Percentiles rank a stretch among this genome's conserved stretches.
These are phyloP conservation scores for Lasioglossum leucozonium DNA, from an alignment of 2,888 invertebrate species.

Conservation along the genomic window DNA sequence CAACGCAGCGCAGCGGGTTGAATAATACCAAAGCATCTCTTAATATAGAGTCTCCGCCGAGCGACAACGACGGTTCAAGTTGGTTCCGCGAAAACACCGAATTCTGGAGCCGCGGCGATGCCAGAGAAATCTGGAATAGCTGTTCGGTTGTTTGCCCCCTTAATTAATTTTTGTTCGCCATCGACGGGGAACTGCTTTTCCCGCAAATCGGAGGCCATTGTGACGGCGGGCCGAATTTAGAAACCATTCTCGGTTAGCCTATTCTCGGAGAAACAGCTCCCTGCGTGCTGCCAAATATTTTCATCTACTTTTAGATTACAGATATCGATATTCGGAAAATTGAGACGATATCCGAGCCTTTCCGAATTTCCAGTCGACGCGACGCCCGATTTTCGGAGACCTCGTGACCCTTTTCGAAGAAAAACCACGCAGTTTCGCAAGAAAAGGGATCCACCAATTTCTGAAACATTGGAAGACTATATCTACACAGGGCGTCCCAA, in stretches of 20 bases:
- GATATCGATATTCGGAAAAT: neutral
- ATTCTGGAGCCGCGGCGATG: conserved; percentile 19
- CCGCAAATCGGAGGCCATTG: neutral
- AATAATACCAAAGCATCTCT: conserved; percentile 34
- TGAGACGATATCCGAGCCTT: neutral
- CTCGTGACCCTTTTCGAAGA: no score
- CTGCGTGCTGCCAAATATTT: neutral
- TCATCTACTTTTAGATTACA: neutral
- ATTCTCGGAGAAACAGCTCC: neutral
- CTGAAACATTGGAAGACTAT: no score
- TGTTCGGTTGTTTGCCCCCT: conserved; percentile 22
- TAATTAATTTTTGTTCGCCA: conserved; percentile 22
- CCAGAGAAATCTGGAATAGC: conserved; percentile 35
- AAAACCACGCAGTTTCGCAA: no score
- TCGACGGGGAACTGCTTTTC: neutral
- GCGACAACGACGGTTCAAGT: neutral
- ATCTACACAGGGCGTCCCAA: no score
- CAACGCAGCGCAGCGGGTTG: conserved; percentile 13
- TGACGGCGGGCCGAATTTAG: neutral
- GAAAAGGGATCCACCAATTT: no score
- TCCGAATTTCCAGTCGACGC: neutral
- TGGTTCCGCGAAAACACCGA: conserved; percentile 16
- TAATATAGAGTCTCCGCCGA: conserved; percentile 4
- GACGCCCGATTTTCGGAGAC: no score
- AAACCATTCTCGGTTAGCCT: neutral